Conservation (phyloP, 2,888 invertebrate species). For the Troides helena region DNA sequence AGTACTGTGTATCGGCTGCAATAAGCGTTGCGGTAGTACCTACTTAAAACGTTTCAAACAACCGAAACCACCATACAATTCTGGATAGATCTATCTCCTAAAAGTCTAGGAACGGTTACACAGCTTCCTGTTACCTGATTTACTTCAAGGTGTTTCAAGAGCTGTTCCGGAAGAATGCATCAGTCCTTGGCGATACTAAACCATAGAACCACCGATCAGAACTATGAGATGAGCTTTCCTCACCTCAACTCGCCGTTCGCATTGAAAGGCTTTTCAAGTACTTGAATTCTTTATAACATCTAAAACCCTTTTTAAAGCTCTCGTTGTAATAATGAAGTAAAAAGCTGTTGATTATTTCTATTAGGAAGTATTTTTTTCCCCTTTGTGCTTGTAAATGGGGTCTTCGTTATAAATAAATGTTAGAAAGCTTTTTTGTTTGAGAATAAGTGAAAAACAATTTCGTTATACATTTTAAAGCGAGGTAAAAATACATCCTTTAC, state of each 20-base stretch:
- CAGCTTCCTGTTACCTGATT: no score
- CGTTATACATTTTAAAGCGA: background rate
- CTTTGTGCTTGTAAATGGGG: slow-evolving; percentile 9
- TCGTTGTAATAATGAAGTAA: slow-evolving; percentile 35
- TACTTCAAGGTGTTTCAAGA: no score
- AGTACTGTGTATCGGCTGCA: no score
- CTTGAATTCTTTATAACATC: slow-evolving; percentile 29
- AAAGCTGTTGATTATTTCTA: slow-evolving; percentile 28
- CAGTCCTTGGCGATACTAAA: no score
- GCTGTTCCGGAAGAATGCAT: no score
- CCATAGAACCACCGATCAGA: slow-evolving; percentile 20
- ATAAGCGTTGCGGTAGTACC: no score
- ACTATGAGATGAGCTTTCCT: slow-evolving; percentile 38
- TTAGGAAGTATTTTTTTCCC: slow-evolving; percentile 15
- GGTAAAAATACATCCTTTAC: background rate
- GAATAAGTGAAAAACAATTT: background rate
- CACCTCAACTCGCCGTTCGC: slow-evolving; percentile 41
- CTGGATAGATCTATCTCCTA: no score
- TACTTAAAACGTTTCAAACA: no score
- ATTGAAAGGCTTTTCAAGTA: slow-evolving; percentile 33
- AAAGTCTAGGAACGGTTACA: no score
- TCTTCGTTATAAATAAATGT: slow-evolving; percentile 5
- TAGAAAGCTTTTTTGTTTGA: background rate
- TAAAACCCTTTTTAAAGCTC: slow-evolving; percentile 15
- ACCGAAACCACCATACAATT: no score